Percentiles rank a stretch among this genome's conserved stretches.
phyloP scores from a whole-genome alignment of 2,797 vertebrate species.

The Thamnophis elegans region DNA sequence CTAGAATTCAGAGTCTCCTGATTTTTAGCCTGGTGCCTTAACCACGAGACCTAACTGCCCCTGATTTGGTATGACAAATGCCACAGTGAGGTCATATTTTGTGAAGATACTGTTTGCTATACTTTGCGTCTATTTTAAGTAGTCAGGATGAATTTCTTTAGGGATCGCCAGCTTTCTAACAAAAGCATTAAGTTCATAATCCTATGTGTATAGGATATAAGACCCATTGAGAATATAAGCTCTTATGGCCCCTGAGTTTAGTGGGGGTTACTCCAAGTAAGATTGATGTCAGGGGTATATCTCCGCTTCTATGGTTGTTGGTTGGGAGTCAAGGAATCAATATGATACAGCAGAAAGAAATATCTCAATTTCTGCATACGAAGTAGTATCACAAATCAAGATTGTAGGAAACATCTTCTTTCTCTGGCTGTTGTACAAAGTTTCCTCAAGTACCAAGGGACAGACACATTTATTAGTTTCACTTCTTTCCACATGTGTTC shows the following conservation, averaged over 20 bases:
- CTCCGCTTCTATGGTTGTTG: neutral
- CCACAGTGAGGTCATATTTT: neutral
- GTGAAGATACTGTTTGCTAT: neutral
- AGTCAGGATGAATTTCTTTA: neutral
- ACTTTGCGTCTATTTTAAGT: neutral
- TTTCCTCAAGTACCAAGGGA: neutral
- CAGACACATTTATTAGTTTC: neutral
- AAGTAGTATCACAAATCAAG: neutral
- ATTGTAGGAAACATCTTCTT: neutral
- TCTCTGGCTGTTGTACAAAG: neutral
- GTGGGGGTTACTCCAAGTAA: neutral
- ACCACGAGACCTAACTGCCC: neutral
- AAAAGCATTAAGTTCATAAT: neutral
- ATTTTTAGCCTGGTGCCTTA: neutral
- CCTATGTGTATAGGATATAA: neutral
- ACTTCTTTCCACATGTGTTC: neutral
- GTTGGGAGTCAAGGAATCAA: neutral
- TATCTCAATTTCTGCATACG: neutral
- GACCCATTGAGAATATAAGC: neutral
- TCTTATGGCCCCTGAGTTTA: neutral
- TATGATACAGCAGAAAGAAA: neutral
- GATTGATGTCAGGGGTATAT: neutral
- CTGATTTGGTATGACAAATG: neutral
- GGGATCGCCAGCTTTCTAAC: neutral
- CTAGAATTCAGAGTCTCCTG: neutral